Conservation (phyloP, 2,888 invertebrate genomes). For the Hirtodrosophila cameraria region DNA sequence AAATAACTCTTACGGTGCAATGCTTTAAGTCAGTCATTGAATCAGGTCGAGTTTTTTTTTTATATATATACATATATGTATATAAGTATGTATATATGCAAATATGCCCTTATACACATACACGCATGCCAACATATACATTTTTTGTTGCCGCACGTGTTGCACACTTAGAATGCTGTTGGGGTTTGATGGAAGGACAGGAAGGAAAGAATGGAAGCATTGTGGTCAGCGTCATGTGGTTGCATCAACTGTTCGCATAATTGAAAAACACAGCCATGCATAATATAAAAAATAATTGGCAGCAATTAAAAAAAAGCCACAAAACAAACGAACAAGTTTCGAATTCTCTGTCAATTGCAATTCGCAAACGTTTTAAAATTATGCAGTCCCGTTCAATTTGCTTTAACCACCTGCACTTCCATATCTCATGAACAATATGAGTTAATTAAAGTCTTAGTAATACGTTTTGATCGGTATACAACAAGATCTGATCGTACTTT, state of each 20-base stretch:
- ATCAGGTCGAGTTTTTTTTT: too few relatives aligned
- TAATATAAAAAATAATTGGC: constrained; percentile 6
- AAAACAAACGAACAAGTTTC: neutral
- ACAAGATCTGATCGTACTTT: too few relatives aligned
- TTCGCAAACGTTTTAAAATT: too few relatives aligned
- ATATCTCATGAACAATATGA: too few relatives aligned
- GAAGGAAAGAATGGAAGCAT: too few relatives aligned
- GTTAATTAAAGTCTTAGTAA: too few relatives aligned
- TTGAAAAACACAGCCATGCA: constrained; percentile 34
- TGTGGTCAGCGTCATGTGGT: constrained; percentile 12
- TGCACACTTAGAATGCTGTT: constrained; percentile 7
- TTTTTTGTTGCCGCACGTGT: constrained; percentile 10
- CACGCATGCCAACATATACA: neutral
- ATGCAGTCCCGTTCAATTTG: too few relatives aligned
- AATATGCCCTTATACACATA: neutral
- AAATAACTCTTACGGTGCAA: too few relatives aligned
- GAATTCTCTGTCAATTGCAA: neutral
- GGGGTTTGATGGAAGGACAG: too few relatives aligned
- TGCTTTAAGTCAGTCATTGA: too few relatives aligned
- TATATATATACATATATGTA: neutral
- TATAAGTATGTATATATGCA: constrained; percentile 3
- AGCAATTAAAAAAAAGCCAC: constrained; percentile 9
- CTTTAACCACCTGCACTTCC: too few relatives aligned
- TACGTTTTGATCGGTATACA: too few relatives aligned
- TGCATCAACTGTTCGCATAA: constrained; percentile 35